Base-by-base conservation (phyloP, 2,888 invertebrate genomes). In the Diplazon laetatorius region DNA sequence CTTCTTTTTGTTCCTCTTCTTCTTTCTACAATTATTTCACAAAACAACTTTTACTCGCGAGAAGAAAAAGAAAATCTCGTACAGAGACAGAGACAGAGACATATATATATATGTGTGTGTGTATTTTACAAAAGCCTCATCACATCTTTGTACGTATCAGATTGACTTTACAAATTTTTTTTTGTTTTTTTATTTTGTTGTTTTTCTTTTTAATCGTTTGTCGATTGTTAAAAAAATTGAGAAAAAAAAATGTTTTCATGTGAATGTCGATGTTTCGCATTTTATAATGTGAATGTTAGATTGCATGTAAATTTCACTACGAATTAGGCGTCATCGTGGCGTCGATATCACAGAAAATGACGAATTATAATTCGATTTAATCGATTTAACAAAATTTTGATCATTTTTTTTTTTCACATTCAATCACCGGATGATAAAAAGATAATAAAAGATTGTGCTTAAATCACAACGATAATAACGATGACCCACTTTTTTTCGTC, bases 321-420 rank as follows among this genome's bases (percentile, higher is more conserved):
- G 8, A 20, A 37, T 59, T 55, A 55, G 9, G 12, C 37, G 12
- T 12, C 37, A 20, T 20, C 20, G 20, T 35, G 30, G 39, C 37
- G 0, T 12, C n/a, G 14, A 39, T 39, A 59, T 59, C 59, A 59
- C 59, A 59, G 59, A 39, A 59, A 59, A 59, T 59, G 12, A 37
- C 9, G 35, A 48, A 55, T 35, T 59, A 37, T 12, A 55, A 35
- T 55, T 55, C 16, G 9, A 14, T 30, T 30, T 30, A 30, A 30
- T 30, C 30, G 30, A n/a, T n/a, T n/a, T n/a, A n/a, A n/a, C n/a
- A n/a, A n/a, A n/a, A n/a, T n/a, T n/a, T n/a, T n/a, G n/a, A n/a
- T n/a, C n/a, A n/a, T n/a, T n/a, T n/a, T n/a, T n/a, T 30, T 2
- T 30, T 30, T 30, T 55, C 16, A 9, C 9, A 35, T 30, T 8